phyloP scores from a whole-genome alignment of 2,113 vertebrate genomes.

The Ploceus nigricollis region DNA sequence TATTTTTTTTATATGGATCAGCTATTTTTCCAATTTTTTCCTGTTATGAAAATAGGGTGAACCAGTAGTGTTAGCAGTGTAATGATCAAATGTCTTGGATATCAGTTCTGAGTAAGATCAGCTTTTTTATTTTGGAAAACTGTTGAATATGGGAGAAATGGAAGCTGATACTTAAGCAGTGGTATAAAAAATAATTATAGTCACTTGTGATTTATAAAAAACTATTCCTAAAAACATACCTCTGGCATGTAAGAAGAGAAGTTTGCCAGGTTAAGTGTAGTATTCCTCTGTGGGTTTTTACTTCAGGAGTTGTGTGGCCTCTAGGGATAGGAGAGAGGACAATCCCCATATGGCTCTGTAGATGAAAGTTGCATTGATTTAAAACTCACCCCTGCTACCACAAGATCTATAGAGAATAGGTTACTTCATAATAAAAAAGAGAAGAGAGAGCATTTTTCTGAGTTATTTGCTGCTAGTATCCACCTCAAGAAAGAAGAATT shows the following conservation, averaged over 20 bases:
- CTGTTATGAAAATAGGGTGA: background rate
- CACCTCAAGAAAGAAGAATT: background rate
- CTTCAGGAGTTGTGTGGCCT: background rate
- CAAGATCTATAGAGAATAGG: background rate
- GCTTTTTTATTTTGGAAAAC: background rate
- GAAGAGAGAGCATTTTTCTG: background rate
- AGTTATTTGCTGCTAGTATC: background rate
- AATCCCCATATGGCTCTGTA: background rate
- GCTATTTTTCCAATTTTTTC: background rate
- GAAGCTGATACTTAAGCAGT: background rate
- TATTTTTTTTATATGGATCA: background rate
- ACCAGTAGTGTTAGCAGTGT: background rate
- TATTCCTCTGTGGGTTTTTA: background rate
- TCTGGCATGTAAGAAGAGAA: background rate
- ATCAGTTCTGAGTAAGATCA: background rate
- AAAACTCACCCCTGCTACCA: background rate
- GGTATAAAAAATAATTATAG: background rate
- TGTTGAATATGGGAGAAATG: background rate
- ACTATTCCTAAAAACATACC: background rate
- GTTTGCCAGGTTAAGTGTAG: background rate
- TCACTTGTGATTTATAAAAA: background rate
- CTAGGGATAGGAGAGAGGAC: background rate
- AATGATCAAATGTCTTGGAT: background rate
- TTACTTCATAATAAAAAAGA: background rate
- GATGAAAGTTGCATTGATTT: background rate